phyloP scores from a whole-genome alignment of 2,797 vertebrate species.

The Spheniscus humboldti region DNA sequence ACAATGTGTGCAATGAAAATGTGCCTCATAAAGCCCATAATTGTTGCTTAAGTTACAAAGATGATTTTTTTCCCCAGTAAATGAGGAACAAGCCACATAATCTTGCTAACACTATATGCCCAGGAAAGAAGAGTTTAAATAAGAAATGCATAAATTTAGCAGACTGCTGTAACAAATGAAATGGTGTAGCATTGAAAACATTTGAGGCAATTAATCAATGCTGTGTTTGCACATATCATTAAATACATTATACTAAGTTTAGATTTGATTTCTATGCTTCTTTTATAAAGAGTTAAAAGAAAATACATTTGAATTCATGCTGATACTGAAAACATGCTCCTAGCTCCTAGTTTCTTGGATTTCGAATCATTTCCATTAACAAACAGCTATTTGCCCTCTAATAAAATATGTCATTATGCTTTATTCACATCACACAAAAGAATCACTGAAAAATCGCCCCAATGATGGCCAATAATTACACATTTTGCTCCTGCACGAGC shows the following conservation, averaged over 20 bases:
- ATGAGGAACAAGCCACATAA: constrained; percentile 69
- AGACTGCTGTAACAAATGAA: constrained; percentile 77
- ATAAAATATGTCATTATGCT: constrained; percentile 99
- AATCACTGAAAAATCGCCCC: constrained; percentile 99
- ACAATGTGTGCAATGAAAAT: constrained; percentile 61
- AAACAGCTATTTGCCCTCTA: constrained; percentile 98
- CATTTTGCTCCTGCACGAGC: constrained; percentile 97
- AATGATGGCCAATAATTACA: constrained; percentile 99
- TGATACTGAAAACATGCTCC: constrained; percentile 86
- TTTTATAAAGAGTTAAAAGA: constrained; percentile 83
- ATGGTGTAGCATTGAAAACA: constrained; percentile 75
- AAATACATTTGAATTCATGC: constrained; percentile 83
- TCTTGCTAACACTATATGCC: constrained; percentile 69
- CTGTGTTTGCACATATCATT: constrained; percentile 86
- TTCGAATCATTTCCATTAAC: constrained; percentile 86
- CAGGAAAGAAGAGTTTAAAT: constrained; percentile 78
- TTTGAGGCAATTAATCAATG: constrained; percentile 83
- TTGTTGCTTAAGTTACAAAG: constrained; percentile 67
- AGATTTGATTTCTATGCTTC: constrained; percentile 84
- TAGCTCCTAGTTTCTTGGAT: constrained; percentile 90
- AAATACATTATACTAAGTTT: constrained; percentile 85
- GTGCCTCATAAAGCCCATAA: constrained; percentile 54
- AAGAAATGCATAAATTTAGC: constrained; percentile 78
- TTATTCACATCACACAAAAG: constrained; percentile 99
- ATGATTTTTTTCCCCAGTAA: constrained; percentile 67